Percentiles rank a stretch among this genome's conserved stretches.
These are phyloP conservation scores for Nephila pilipes DNA, from an alignment of 1,140 invertebrate genomes.

Conservation along the genomic window DNA sequence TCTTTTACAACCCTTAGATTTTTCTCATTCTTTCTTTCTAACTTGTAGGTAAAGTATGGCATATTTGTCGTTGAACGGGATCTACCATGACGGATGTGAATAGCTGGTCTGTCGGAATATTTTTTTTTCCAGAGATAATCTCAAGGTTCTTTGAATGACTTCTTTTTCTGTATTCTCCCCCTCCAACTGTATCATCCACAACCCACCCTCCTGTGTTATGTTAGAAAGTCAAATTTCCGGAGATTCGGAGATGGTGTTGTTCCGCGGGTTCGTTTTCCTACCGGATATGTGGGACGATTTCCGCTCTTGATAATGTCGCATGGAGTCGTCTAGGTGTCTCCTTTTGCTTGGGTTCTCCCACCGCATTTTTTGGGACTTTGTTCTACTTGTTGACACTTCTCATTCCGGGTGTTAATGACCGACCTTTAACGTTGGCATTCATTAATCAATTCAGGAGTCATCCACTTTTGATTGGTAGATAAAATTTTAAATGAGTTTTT, in stretches of 20 bases:
- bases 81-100: not conserved
- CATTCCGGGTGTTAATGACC: not conserved
- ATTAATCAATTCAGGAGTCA: not conserved
- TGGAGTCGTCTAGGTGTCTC: slow-evolving; percentile 27
- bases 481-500: too few relatives aligned
- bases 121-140: not conserved
- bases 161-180: not conserved
- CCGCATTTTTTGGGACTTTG: not conserved
- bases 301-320: slow-evolving; percentile 55
- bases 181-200: not conserved
- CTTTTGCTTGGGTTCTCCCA: not conserved
- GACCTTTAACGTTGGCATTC: not conserved
- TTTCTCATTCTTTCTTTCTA: too few relatives aligned
- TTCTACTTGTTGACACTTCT: slow-evolving; percentile 16
- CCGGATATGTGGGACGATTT: slow-evolving; percentile 64
- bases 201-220: not conserved
- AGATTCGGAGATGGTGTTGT: slow-evolving; percentile 9
- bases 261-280: not conserved
- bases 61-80: slow-evolving; percentile 11
- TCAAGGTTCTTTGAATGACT: not conserved
- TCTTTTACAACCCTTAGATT: too few relatives aligned
- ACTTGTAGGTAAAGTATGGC: too few relatives aligned
- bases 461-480: too few relatives aligned
- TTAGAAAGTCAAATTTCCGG: not conserved
- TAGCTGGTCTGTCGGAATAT: not conserved